Conservation (phyloP, 2,797 vertebrate species). For the Sebastes trivittatus region DNA sequence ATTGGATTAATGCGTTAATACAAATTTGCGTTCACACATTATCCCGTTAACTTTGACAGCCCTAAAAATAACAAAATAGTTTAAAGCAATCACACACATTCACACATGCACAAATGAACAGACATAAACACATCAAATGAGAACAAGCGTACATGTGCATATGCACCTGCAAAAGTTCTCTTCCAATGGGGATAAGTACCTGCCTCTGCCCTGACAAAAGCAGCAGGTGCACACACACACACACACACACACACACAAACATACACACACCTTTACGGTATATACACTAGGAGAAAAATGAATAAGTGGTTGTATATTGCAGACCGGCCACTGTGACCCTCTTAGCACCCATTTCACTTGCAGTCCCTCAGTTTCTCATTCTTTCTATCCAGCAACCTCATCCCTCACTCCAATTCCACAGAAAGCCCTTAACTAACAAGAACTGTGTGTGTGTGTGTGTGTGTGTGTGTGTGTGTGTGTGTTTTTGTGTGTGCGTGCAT, state of each 20-base stretch:
- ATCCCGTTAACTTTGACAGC: too few species aligned
- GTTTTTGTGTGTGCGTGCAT: not conserved
- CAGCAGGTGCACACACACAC: conserved; percentile 21
- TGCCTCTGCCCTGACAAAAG: conserved; percentile 19
- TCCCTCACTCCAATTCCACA: not conserved
- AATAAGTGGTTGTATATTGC: conserved; percentile 34
- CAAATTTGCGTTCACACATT: too few species aligned
- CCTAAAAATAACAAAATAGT: too few species aligned
- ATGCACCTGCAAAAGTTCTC: not conserved
- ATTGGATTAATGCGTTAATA: too few species aligned
- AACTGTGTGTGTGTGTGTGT: conserved; percentile 7
- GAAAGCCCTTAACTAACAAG: conserved; percentile 28
- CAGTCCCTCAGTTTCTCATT: conserved; percentile 13
- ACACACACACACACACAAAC: not conserved
- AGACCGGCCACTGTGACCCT: conserved; percentile 57
- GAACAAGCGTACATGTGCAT: not conserved
- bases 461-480: conserved; percentile 4
- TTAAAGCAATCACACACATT: not conserved
- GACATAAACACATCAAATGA: not conserved
- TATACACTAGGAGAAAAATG: conserved; percentile 54
- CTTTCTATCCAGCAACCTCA: conserved; percentile 6
- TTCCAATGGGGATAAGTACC: not conserved
- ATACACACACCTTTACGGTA: not conserved
- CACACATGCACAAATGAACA: not conserved
- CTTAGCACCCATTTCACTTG: conserved; percentile 39